Base-by-base conservation (phyloP, 2,888 invertebrate genomes). In the Cremastobaeus sp. region DNA sequence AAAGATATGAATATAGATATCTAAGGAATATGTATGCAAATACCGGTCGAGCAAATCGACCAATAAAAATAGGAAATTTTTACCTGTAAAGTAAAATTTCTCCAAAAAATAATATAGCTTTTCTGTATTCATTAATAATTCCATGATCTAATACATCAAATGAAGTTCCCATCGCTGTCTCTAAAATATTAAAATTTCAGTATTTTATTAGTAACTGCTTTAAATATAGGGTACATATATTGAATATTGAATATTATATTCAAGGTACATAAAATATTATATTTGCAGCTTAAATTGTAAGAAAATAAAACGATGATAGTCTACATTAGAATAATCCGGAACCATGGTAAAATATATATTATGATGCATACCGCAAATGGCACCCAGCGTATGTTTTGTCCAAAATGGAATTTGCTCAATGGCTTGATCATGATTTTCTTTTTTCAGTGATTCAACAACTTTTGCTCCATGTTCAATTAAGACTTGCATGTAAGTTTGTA, bases 301-400 rank as follows among this genome's bases (percentile, higher is more conserved):
- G n/a, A n/a, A n/a, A n/a, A n/a, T n/a, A n/a, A n/a, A n/a, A n/a
- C n/a, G n/a, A n/a, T n/a, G n/a, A n/a, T n/a, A n/a, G n/a, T n/a
- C n/a, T n/a, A n/a, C n/a, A n/a, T n/a, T n/a, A n/a, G n/a, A n/a
- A n/a, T n/a, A n/a, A n/a, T n/a, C n/a, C n/a, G n/a, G n/a, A n/a
- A n/a, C n/a, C n/a, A n/a, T n/a, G n/a, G n/a, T 9, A 30, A 30
- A 30, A 5, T n/a, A 8, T 9, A 5, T 5, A 11, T 37, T 37
- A 17, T 11, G 6, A 17, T 14, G 25, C 14, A 21, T 86, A 93
- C 93, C 93, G 82, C 93, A 93, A 71, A 94, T 91, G 28, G 91
- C 90, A 82, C 92, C 91, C 0, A 94, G 89, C 0, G 93, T 89
- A 79, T 90, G 90, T 37, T 88, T 89, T 0, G 92, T 90, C 35